phyloP scores from a whole-genome alignment of 1,140 invertebrate genomes.

The Aphaenogaster rudis region DNA sequence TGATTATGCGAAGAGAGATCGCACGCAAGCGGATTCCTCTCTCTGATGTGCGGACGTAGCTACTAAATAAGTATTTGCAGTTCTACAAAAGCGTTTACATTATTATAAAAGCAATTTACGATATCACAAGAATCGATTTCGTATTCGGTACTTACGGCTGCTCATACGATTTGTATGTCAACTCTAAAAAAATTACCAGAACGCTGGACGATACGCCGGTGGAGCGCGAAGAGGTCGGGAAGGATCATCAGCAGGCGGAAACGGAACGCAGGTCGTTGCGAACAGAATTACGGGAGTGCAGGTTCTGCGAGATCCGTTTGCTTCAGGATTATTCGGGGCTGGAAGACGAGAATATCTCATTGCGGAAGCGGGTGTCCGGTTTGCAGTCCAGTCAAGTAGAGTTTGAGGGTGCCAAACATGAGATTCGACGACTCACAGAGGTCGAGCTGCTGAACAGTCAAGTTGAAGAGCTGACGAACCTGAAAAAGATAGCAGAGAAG shows the following conservation, averaged over 20 bases:
- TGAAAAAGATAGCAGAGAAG: conserved; percentile 98
- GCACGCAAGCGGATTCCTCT: neutral
- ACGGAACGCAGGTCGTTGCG: conserved; percentile 93
- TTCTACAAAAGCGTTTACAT: neutral
- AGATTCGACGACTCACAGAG: conserved; percentile 95
- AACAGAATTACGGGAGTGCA: conserved; percentile 95
- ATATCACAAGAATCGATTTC: conserved; percentile 5
- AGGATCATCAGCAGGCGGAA: conserved; percentile 93
- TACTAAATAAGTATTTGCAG: conserved; percentile 25
- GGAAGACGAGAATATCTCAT: conserved; percentile 98
- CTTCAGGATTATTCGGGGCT: conserved; percentile 97
- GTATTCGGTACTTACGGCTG: too few species aligned
- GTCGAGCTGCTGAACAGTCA: conserved; percentile 95
- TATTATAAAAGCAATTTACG: conserved; percentile 3
- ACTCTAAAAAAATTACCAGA: too few species aligned
- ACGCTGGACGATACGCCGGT: too few species aligned
- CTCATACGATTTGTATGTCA: too few species aligned
- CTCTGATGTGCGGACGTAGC: too few species aligned
- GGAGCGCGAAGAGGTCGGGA: conserved; percentile 93
- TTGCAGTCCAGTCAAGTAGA: conserved; percentile 96
- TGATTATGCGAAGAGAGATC: neutral
- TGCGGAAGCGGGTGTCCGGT: conserved; percentile 98
- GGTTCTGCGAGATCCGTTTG: conserved; percentile 96
- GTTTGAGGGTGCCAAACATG: conserved; percentile 99
- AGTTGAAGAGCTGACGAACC: conserved; percentile 95